A percentile compares a stretch with the other conserved stretches of the same genome.
Evolutionary conservation across 2,888 invertebrate genomes (phyloP).

Genomic region (Athalia cordata): DNA sequence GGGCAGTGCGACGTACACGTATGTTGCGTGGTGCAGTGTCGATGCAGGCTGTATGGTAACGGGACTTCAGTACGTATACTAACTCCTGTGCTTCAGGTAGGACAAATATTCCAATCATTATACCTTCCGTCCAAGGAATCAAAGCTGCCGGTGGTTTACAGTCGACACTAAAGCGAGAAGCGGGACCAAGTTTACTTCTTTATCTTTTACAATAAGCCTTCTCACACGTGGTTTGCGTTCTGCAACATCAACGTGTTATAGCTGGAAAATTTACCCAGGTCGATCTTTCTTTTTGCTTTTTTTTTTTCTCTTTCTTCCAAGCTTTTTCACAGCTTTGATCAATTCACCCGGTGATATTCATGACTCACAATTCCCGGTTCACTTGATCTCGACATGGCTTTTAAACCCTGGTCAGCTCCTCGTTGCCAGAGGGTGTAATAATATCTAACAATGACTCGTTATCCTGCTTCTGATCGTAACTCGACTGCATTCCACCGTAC

Average conservation of each 20-base stretch:
- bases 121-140: constrained; percentile 58
- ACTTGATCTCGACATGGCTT: not conserved
- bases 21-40: constrained; percentile 72
- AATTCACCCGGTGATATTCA: not conserved
- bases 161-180: constrained; percentile 4
- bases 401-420: not conserved
- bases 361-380: not conserved
- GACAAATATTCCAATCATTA: constrained; percentile 72
- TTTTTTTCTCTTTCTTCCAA: too few relatives aligned
- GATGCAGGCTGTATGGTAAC: constrained; percentile 71
- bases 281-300: too few relatives aligned
- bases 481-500: constrained; percentile 30
- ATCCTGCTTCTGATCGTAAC: constrained; percentile 10
- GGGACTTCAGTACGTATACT: constrained; percentile 72
- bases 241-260: too few relatives aligned
- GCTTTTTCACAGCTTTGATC: too few relatives aligned
- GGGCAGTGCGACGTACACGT: constrained; percentile 69
- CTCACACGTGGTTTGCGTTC: too few relatives aligned
- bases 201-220: too few relatives aligned
- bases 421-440: too few relatives aligned
- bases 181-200: not conserved
- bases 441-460: not conserved
- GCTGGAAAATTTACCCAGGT: too few relatives aligned
- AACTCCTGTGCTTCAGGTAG: constrained; percentile 74
- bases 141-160: constrained; percentile 46